These are phyloP conservation scores for Harpagoxenus sublaevis DNA, from an alignment of 2,888 invertebrate species.

Conservation along the genomic window DNA sequence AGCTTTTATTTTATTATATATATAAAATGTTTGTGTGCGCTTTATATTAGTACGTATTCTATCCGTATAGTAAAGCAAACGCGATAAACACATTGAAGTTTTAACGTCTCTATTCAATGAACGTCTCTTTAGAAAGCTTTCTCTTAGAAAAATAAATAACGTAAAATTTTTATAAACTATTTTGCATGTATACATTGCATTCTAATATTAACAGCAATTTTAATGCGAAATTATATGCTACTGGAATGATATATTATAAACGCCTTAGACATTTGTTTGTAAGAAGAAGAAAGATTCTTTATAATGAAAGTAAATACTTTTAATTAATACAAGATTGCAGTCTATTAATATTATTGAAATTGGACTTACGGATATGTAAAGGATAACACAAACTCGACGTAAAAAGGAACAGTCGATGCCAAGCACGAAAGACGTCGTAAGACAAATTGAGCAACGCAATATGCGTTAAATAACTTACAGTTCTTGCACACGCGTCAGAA, in stretches of 20 bases:
- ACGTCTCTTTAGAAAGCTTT: neutral
- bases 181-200: neutral
- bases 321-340: neutral
- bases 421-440: neutral
- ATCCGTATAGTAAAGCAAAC: neutral
- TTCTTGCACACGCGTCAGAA: conserved; percentile 7
- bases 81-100: neutral
- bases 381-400: neutral
- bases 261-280: neutral
- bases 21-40: neutral
- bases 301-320: neutral
- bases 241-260: neutral
- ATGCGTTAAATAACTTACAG: conserved; percentile 4
- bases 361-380: neutral
- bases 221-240: neutral
- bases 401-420: neutral
- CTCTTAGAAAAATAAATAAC: neutral
- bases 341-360: neutral
- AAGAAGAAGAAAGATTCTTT: neutral
- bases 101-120: neutral
- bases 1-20: neutral
- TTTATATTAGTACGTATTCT: neutral
- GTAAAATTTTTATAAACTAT: neutral
- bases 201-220: conserved; percentile 8
- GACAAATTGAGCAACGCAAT: conserved; percentile 7